A percentile compares a stretch with the other conserved stretches of the same genome.
Conservation (phyloP, 2,113 vertebrate genomes). For the Malurus elegans region DNA sequence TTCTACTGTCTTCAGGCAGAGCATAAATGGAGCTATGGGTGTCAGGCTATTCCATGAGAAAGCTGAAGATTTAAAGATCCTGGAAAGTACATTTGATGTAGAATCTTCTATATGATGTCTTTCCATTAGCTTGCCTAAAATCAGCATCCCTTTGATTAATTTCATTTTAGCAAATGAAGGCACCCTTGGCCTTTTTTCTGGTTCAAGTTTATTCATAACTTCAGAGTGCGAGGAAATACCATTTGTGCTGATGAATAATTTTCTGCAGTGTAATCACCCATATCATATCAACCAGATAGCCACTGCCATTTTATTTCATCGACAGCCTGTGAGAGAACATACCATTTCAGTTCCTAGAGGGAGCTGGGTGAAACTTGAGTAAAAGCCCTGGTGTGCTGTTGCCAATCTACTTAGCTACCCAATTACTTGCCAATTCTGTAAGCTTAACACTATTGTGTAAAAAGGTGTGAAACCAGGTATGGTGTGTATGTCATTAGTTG, state of each 20-base stretch:
- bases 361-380: background rate
- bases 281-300: background rate
- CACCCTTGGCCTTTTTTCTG: background rate
- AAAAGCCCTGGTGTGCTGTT: background rate
- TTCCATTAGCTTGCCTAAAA: background rate
- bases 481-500: background rate
- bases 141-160: background rate
- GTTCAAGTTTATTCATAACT: background rate
- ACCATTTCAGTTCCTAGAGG: background rate
- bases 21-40: background rate
- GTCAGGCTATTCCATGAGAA: background rate
- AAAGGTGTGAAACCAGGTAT: background rate
- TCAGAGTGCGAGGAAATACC: background rate
- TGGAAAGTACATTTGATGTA: background rate
- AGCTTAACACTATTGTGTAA: background rate
- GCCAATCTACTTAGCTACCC: background rate
- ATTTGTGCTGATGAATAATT: background rate
- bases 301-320: background rate
- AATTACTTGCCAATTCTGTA: background rate
- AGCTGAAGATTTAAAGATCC: background rate
- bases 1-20: background rate
- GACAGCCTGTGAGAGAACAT: background rate
- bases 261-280: background rate
- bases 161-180: background rate
- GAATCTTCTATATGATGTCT: background rate